Percentiles rank a stretch among this genome's conserved stretches.
phyloP scores from a whole-genome alignment of 2,797 vertebrate species.

The Pelochelys cantorii region DNA sequence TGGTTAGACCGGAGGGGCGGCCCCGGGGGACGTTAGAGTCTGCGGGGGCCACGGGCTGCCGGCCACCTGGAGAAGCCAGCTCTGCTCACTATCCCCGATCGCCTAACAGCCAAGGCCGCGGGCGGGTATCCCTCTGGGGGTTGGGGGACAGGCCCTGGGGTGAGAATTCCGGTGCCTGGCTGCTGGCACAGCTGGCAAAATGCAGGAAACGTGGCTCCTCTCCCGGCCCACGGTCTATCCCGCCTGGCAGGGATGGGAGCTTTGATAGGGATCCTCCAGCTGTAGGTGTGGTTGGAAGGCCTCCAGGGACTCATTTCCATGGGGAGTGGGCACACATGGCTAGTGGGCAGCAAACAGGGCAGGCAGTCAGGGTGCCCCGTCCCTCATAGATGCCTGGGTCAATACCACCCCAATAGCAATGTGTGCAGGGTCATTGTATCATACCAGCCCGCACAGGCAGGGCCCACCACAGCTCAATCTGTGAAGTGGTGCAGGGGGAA shows the following conservation, averaged over 20 bases:
- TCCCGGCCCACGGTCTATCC: background rate
- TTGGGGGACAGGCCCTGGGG: too few relatives aligned
- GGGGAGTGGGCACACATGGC: background rate
- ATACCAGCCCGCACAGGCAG: background rate
- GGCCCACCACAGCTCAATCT: background rate
- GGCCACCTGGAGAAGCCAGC: too few relatives aligned
- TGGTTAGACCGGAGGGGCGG: too few relatives aligned
- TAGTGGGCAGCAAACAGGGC: background rate
- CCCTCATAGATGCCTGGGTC: background rate
- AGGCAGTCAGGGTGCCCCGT: background rate
- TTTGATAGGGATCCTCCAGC: background rate
- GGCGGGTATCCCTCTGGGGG: too few relatives aligned
- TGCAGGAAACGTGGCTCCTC: accelerated
- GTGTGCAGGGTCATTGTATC: background rate
- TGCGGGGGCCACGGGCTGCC: too few relatives aligned
- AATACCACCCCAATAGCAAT: background rate
- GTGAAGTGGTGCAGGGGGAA: background rate
- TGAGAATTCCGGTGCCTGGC: background rate
- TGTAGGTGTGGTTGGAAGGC: background rate
- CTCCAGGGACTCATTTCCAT: background rate
- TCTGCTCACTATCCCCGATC: too few relatives aligned
- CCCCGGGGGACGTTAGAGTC: too few relatives aligned
- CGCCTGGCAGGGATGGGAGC: background rate
- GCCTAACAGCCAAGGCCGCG: too few relatives aligned
- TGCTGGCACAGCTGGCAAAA: background rate